Evolutionary conservation across 2,888 invertebrate species (phyloP).

Genomic region (Chymomyza caudatula): DNA sequence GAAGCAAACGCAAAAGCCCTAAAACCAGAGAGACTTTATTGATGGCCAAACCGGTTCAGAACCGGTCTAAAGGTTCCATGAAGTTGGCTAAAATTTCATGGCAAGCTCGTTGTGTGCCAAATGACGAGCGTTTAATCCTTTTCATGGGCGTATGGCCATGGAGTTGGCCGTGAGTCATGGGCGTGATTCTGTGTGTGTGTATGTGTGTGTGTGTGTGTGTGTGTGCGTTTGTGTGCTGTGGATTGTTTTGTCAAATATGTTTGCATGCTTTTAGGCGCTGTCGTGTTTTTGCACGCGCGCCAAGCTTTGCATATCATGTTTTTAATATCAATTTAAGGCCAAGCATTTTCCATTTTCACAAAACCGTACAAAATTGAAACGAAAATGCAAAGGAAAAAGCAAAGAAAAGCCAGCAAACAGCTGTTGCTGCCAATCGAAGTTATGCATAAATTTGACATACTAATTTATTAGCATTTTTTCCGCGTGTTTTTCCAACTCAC

Average conservation of each 20-base stretch:
- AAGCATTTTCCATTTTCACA: not conserved
- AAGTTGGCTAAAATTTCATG: conserved; percentile 9
- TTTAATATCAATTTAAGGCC: conserved; percentile 10
- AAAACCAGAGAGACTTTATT: conserved; percentile 18
- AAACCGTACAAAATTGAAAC: not conserved
- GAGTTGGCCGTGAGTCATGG: conserved; percentile 12
- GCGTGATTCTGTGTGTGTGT: too few relatives aligned
- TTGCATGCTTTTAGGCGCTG: conserved; percentile 18
- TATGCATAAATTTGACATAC: conserved; percentile 56
- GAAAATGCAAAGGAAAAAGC: not conserved
- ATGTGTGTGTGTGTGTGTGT: not conserved
- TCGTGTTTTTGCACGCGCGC: not conserved
- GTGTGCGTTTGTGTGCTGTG: not conserved
- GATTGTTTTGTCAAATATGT: conserved; percentile 43
- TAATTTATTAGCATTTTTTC: conserved; percentile 56
- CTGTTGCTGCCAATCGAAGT: conserved; percentile 15
- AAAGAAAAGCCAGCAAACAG: conserved; percentile 26
- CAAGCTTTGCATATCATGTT: conserved; percentile 42
- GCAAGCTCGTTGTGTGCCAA: conserved; percentile 38
- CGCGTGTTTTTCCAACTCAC: conserved; percentile 15
- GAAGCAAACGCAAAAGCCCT: not conserved
- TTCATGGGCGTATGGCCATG: not conserved
- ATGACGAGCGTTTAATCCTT: conserved; percentile 44
- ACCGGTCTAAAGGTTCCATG: not conserved
- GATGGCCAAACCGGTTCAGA: conserved; percentile 25